A percentile compares a stretch with the other conserved stretches of the same genome.
Evolutionary conservation across 2,888 invertebrate species (phyloP).

Genomic region (Melanostoma scalare): DNA sequence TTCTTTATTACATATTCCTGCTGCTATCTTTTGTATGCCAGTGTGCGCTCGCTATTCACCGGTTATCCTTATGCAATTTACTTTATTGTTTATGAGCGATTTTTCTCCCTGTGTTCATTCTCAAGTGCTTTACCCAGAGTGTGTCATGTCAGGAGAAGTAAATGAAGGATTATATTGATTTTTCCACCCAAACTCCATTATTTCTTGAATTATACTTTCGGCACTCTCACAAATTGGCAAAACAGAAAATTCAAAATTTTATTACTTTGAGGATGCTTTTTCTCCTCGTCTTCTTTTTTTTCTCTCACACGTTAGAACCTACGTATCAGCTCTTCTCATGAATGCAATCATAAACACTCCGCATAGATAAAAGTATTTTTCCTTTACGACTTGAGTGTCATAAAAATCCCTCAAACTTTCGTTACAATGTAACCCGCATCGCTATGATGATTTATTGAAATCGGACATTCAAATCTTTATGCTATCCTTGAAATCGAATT

Average conservation of each 20-base stretch:
- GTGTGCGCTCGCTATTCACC: constrained; percentile 5
- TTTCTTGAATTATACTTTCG: constrained; percentile 21
- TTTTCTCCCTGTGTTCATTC: background rate
- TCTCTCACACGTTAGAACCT: constrained; percentile 47
- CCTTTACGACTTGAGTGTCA: constrained; percentile 64
- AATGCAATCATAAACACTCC: constrained; percentile 64
- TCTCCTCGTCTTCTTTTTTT: constrained; percentile 1
- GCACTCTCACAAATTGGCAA: constrained; percentile 59
- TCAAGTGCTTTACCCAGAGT: constrained; percentile 27
- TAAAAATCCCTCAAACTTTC: constrained; percentile 50
- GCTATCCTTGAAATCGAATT: constrained; percentile 62
- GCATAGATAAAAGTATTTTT: constrained; percentile 13
- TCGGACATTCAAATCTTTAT: constrained; percentile 66
- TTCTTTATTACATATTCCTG: background rate
- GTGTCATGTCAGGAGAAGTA: constrained; percentile 13
- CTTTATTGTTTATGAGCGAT: constrained; percentile 41
- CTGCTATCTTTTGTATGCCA: constrained; percentile 7
- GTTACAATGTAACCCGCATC: constrained; percentile 15
- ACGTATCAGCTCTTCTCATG: constrained; percentile 39
- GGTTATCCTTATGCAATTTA: constrained; percentile 42
- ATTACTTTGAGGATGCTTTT: constrained; percentile 24
- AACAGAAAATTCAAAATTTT: constrained; percentile 38
- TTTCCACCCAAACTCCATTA: constrained; percentile 12
- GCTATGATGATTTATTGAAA: constrained; percentile 66
- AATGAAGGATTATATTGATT: constrained; percentile 27